Conservation (phyloP, 2,797 vertebrate species). For the Etheostoma nigrum region DNA sequence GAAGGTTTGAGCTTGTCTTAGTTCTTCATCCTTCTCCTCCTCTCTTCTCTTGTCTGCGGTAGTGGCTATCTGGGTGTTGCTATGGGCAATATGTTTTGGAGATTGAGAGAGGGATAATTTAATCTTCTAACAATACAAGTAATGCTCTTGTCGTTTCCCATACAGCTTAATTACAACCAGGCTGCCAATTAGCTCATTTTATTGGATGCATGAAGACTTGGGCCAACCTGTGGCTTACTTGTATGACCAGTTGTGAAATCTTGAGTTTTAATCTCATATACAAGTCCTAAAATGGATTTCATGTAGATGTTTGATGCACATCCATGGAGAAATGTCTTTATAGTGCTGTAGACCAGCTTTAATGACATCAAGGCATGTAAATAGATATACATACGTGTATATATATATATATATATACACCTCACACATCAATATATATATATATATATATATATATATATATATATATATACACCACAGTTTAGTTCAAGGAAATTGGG, state of each 20-base stretch:
- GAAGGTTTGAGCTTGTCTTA: constrained; percentile 64
- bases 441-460: no score
- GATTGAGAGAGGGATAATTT: constrained; percentile 45
- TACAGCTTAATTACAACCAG: constrained; percentile 32
- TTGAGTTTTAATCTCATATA: not conserved
- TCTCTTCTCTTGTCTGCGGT: constrained; percentile 15
- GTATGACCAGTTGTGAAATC: not conserved
- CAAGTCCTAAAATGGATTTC: not conserved
- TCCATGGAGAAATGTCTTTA: not conserved
- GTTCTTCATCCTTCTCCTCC: constrained; percentile 14
- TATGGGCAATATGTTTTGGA: constrained; percentile 40
- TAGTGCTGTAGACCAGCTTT: not conserved
- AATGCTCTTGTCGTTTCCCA: constrained; percentile 56
- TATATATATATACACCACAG: not conserved
- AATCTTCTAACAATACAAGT: constrained; percentile 41
- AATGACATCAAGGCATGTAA: not conserved
- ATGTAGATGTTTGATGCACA: not conserved
- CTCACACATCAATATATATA: no score
- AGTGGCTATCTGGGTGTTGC: constrained; percentile 34
- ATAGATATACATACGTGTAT: not conserved
- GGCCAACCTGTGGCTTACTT: not conserved
- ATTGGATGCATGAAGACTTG: constrained; percentile 1
- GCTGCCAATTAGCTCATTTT: constrained; percentile 21
- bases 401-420: no score
- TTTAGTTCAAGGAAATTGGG: not conserved